phyloP scores from a whole-genome alignment of 2,113 vertebrate species.

The Lucifuga dentata region DNA sequence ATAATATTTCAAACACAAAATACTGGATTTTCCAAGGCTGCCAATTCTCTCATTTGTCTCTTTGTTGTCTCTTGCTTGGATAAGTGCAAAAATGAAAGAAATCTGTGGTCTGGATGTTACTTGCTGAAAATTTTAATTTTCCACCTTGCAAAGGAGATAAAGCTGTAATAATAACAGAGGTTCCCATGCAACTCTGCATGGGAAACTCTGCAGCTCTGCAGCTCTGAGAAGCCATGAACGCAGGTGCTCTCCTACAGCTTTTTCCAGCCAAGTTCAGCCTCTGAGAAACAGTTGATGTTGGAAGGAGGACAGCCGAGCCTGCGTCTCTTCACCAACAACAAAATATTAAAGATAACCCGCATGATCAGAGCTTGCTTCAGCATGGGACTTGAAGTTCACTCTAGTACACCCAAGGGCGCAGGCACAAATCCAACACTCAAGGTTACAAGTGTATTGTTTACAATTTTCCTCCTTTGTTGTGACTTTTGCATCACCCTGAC shows the following conservation, averaged over 20 bases:
- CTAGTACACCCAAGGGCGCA: slow-evolving; percentile 79
- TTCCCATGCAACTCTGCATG: no score
- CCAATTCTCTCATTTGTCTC: no score
- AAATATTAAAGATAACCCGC: slow-evolving; percentile 56
- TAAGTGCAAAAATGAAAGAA: not conserved
- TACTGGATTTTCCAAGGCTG: no score
- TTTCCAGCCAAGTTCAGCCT: not conserved
- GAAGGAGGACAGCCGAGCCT: slow-evolving; percentile 24
- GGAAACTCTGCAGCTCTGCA: no score
- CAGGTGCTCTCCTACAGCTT: not conserved
- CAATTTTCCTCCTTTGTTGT: slow-evolving; percentile 79
- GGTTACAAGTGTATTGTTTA: slow-evolving; percentile 83
- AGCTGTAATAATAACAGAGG: not conserved
- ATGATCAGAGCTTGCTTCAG: slow-evolving; percentile 1
- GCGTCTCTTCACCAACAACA: slow-evolving; percentile 30
- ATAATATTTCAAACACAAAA: not conserved
- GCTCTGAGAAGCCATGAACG: no score
- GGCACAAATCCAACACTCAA: slow-evolving; percentile 80
- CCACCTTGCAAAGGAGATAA: slow-evolving; percentile 22
- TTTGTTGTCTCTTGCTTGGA: not conserved
- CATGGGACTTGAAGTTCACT: not conserved
- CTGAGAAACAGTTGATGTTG: slow-evolving; percentile 54
- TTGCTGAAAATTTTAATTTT: not conserved
- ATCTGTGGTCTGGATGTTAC: not conserved
- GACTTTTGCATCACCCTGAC: slow-evolving; percentile 83